phyloP scores from a whole-genome alignment of 2,888 invertebrate genomes.

The Prosapia bicincta region DNA sequence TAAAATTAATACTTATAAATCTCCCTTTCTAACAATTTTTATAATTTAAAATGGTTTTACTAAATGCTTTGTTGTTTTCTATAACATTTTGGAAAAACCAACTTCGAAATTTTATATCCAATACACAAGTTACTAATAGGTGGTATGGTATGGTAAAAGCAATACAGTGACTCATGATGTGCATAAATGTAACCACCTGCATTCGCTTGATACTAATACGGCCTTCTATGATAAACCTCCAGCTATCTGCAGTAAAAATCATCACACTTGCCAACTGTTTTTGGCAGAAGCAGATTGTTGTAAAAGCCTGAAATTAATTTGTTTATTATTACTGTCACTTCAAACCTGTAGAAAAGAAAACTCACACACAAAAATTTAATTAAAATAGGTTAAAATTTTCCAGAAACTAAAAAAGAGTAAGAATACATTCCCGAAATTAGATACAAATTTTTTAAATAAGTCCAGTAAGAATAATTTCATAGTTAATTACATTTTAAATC shows the following conservation, averaged over 20 bases:
- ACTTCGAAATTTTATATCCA: not conserved
- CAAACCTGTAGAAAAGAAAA: not conserved
- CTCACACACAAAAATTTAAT: not conserved
- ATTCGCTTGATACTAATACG: slow-evolving; percentile 28
- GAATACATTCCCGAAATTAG: too few relatives aligned
- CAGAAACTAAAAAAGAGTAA: too few relatives aligned
- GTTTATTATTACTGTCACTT: not conserved
- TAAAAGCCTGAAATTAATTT: slow-evolving; percentile 30
- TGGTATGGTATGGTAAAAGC: not conserved
- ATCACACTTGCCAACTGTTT: slow-evolving; percentile 30
- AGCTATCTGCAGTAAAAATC: slow-evolving; percentile 30
- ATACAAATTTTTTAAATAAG: too few relatives aligned
- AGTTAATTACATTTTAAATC: too few relatives aligned
- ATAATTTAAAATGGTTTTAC: not conserved
- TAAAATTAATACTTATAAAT: too few relatives aligned
- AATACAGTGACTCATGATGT: not conserved
- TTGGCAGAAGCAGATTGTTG: slow-evolving; percentile 30
- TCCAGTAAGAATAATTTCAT: too few relatives aligned
- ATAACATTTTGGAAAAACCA: not conserved
- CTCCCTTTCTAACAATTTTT: not conserved
- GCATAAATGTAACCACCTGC: slow-evolving; percentile 29
- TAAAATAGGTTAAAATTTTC: too few relatives aligned
- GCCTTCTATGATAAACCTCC: slow-evolving; percentile 27
- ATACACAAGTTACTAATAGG: not conserved
- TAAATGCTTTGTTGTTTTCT: too few relatives aligned